Conservation (phyloP, 1,140 invertebrate genomes). For the Drosophila busckii region DNA sequence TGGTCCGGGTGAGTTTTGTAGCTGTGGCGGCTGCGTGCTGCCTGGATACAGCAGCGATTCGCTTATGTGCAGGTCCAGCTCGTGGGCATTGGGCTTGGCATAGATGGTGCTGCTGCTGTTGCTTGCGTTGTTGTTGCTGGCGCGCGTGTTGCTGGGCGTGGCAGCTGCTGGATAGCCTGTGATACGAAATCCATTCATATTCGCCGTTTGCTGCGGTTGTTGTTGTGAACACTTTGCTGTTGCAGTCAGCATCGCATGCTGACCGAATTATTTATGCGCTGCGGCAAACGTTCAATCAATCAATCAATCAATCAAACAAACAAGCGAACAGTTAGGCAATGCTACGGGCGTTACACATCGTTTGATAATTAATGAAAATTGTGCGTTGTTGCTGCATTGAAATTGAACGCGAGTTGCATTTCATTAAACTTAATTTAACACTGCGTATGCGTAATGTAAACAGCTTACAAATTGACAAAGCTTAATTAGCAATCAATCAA, state of each 20-base stretch:
- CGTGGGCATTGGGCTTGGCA: conserved; percentile 52
- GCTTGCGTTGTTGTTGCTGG: too few species aligned
- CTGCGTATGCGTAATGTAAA: conserved; percentile 15
- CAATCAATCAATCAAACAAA: conserved; percentile 46
- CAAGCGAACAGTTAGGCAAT: too few species aligned
- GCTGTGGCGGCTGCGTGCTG: conserved; percentile 42
- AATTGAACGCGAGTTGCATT: conserved; percentile 11
- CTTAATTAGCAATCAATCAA: too few species aligned
- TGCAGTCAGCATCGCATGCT: conserved; percentile 50
- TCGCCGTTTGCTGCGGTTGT: conserved; percentile 13
- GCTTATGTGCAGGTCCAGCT: conserved; percentile 66
- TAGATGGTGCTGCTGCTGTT: conserved; percentile 45
- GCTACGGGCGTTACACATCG: too few species aligned
- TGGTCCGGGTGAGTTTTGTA: conserved; percentile 55
- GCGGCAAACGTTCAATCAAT: conserved; percentile 35
- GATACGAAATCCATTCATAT: conserved; percentile 75
- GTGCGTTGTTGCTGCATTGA: background rate
- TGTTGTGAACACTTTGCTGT: conserved; percentile 50
- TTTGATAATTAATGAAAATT: conserved; percentile 47
- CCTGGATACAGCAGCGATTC: conserved; percentile 63
- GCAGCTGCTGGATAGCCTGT: conserved; percentile 71
- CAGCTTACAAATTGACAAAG: conserved; percentile 22
- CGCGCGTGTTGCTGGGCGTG: conserved; percentile 50
- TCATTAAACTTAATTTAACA: conserved; percentile 8
- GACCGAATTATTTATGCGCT: conserved; percentile 3